Conservation (phyloP, 2,888 invertebrate species). For the Bombylius major region DNA sequence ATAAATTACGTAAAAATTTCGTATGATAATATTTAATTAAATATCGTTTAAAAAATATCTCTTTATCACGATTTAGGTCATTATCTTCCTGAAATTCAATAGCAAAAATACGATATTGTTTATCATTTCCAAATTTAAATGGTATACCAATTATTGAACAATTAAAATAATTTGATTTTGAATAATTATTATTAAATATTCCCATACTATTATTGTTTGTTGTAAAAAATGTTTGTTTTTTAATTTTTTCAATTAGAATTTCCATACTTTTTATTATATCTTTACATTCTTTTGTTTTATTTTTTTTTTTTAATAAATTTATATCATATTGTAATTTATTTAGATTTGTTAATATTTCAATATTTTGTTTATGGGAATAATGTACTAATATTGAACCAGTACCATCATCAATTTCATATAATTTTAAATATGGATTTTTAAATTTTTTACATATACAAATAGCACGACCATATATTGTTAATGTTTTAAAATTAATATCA, state of each 20-base stretch:
- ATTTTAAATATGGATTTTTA: too few relatives aligned
- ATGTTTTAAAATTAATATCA: background rate
- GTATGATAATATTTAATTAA: background rate
- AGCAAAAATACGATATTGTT: background rate
- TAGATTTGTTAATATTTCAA: background rate
- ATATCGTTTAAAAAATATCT: background rate
- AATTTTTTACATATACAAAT: background rate
- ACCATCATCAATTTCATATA: background rate
- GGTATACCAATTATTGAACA: background rate
- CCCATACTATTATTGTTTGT: background rate
- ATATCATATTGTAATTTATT: background rate
- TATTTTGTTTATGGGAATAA: background rate
- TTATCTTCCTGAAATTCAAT: background rate
- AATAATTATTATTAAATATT: background rate
- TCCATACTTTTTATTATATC: background rate
- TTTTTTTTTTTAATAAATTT: background rate
- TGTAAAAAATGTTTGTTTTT: background rate
- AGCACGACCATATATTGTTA: background rate
- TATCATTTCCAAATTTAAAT: background rate
- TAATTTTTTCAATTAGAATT: background rate
- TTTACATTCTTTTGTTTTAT: background rate
- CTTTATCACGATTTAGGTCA: background rate
- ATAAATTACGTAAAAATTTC: too few relatives aligned
- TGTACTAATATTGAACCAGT: background rate
- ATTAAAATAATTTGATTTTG: background rate